Evolutionary conservation across 2,113 vertebrate genomes (phyloP), one percentile per base, ranked within the genome.

Genomic region (Castor canadensis): DNA sequence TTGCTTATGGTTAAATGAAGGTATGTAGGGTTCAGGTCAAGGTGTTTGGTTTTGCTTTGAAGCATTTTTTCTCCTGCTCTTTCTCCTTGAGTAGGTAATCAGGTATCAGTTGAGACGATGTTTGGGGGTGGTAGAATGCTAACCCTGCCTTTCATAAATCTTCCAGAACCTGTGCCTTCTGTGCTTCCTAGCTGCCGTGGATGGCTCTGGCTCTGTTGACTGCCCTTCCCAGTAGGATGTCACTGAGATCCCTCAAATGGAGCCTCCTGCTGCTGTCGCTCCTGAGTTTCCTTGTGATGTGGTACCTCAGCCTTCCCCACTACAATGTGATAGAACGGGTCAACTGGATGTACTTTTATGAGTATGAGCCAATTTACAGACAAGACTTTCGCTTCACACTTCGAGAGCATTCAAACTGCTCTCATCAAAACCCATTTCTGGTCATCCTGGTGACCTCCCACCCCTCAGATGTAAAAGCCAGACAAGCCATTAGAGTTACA

Each of bases 381-480:
- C 98, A 97, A 22, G 76, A 0, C 47, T 97, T 97, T 0, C 94
- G 4, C 38, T 98, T 98, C 95, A 97, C 97, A 0, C 94, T 98
- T 67, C 96, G 92, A 5, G 95, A 97, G 84, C 97, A 28, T 94
- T 85, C 32, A 1, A 32, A 17, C 1, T 99, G 98, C 94, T 76
- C 96, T 69, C 67, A 91, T 30, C 1, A 17, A 7, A 38, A 47
- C 10, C 98, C 98, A 0, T 98, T 98, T 83, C 97, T 99, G 1
- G 97, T 98, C 96, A 98, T 98, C 95, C 86, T 99, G 93, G 98
- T 98, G 89, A 95, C 98, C 0, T 98, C 98, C 0, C 35, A 54
- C 0, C 98, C 98, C 1, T 0, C 77, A 3, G 96, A 98, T 0
- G 54, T 98, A 92, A 32, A 87, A 71, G 97, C 95, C 35, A 98